Conservation (phyloP, 2,797 vertebrate genomes). For the Carapus acus region DNA sequence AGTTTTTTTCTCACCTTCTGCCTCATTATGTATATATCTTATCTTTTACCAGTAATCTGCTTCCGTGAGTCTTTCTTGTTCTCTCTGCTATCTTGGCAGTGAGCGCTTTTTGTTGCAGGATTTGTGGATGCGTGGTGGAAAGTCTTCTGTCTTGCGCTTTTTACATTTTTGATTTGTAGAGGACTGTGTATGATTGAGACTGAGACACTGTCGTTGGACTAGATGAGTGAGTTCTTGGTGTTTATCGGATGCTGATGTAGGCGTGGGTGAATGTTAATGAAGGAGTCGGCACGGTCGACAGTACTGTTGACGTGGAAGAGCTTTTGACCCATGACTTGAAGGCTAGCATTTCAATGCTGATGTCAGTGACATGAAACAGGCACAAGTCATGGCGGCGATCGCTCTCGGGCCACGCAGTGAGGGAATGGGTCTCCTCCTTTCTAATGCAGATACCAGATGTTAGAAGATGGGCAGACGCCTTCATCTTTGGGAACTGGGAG, state of each 20-base stretch:
- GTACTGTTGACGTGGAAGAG: slow-evolving; percentile 31
- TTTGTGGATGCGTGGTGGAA: slow-evolving; percentile 49
- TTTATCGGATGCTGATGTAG: slow-evolving; percentile 35
- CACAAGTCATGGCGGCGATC: slow-evolving; percentile 8
- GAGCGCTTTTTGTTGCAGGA: slow-evolving; percentile 56
- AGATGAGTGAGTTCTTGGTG: slow-evolving; percentile 29
- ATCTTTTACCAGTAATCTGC: slow-evolving; percentile 63
- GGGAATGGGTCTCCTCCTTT: slow-evolving; percentile 44
- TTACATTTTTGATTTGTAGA: slow-evolving; percentile 47
- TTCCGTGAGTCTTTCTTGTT: slow-evolving; percentile 59
- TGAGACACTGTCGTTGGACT: slow-evolving; percentile 30
- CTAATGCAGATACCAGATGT: slow-evolving; percentile 73
- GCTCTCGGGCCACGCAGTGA: slow-evolving; percentile 16
- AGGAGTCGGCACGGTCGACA: slow-evolving; percentile 17
- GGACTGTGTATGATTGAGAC: slow-evolving; percentile 39
- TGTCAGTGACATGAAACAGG: slow-evolving; percentile 21
- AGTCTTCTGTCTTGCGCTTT: slow-evolving; percentile 34
- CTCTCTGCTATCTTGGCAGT: slow-evolving; percentile 52
- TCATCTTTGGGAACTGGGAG: slow-evolving; percentile 51
- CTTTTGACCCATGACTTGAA: slow-evolving; percentile 31
- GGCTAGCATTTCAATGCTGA: slow-evolving; percentile 40
- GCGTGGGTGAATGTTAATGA: slow-evolving; percentile 36
- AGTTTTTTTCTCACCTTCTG: slow-evolving; percentile 69
- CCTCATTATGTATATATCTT: slow-evolving; percentile 72
- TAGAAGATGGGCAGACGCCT: slow-evolving; percentile 46